Conservation (phyloP, 2,797 vertebrate genomes). For the Adrianichthys oophorus region DNA sequence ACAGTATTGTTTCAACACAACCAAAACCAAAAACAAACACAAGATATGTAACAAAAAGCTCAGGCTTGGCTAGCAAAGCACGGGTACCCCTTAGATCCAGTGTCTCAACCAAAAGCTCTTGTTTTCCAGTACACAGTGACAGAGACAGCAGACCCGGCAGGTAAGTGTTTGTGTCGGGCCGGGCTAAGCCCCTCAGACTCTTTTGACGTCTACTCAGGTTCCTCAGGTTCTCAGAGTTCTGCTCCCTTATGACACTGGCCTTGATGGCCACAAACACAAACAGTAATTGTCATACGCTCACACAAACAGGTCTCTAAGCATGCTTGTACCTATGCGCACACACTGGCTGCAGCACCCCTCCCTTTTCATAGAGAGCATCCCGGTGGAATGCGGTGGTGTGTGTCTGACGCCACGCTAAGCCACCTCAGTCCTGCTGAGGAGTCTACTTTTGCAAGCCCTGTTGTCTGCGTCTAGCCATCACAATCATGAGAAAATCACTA, state of each 20-base stretch:
- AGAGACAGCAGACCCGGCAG: conserved; percentile 74
- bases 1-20: conserved; percentile 51
- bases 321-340: conserved; percentile 17
- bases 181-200: conserved; percentile 73
- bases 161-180: conserved; percentile 76
- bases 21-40: conserved; percentile 68
- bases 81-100: conserved; percentile 54
- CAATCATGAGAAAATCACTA: conserved; percentile 83
- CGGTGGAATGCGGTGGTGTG: conserved; percentile 76
- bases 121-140: conserved; percentile 76
- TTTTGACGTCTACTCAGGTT: conserved; percentile 73
- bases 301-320: conserved; percentile 46
- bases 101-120: conserved; percentile 73
- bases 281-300: conserved; percentile 68
- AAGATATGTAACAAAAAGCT: conserved; percentile 56
- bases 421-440: conserved; percentile 79
- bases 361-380: conserved; percentile 62
- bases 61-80: conserved; percentile 38
- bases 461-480: conserved; percentile 78
- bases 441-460: conserved; percentile 76
- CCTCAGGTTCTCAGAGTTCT: conserved; percentile 69
- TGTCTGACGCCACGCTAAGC: conserved; percentile 82
- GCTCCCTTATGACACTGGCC: conserved; percentile 61
- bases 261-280: conserved; percentile 70
- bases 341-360: conserved; percentile 44